Evolutionary conservation across 2,888 invertebrate species (phyloP).

Genomic region (Geophilus truncorum): DNA sequence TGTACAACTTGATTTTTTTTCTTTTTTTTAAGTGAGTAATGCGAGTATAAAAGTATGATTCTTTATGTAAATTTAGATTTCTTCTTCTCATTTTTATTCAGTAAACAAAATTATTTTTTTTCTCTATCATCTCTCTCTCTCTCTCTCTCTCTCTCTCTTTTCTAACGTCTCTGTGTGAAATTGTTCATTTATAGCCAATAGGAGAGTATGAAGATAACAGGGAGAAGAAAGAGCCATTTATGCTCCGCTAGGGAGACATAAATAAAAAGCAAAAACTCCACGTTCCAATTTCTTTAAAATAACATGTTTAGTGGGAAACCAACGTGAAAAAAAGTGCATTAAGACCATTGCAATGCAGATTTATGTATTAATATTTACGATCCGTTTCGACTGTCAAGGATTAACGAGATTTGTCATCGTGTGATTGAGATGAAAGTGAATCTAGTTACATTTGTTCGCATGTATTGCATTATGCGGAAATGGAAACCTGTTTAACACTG

Average conservation of each 20-base stretch:
- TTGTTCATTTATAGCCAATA: slow-evolving; percentile 11
- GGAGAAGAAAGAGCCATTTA: slow-evolving; percentile 11
- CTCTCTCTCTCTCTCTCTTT: not conserved
- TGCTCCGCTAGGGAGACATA: not conserved
- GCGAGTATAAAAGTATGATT: no score
- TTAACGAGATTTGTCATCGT: not conserved
- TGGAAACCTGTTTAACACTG: not conserved
- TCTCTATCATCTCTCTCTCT: no score
- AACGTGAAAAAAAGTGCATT: not conserved
- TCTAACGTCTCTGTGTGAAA: not conserved
- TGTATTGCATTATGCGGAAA: not conserved
- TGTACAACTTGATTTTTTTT: no score
- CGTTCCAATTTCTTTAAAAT: not conserved
- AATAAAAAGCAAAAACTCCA: not conserved
- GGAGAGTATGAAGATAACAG: not conserved
- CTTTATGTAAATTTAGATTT: not conserved
- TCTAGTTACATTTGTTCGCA: not conserved
- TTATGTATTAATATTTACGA: not conserved
- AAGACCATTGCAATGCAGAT: not conserved
- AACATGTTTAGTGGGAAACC: not conserved
- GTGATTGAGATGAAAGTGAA: slow-evolving; percentile 1
- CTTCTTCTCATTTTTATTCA: not conserved
- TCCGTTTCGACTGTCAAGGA: not conserved
- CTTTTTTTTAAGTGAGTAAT: not conserved
- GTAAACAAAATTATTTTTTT: not conserved